Evolutionary conservation across 2,797 vertebrate genomes (phyloP).

Genomic region (Cygnus olor): DNA sequence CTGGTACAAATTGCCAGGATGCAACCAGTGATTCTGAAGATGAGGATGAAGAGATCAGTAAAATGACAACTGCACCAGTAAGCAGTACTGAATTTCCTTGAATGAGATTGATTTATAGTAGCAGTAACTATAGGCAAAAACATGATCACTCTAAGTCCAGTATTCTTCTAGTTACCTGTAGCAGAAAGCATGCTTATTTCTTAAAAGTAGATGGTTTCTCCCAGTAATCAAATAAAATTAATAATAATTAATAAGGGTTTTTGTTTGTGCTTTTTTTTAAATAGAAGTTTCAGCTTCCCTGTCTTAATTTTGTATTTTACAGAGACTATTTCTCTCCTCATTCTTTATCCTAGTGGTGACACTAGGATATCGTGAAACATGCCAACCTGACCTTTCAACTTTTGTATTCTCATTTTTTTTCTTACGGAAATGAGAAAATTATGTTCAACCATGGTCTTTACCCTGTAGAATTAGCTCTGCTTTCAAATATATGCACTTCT

Average conservation of each 20-base stretch:
- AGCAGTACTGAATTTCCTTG: constrained; percentile 18
- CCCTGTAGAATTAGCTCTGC: background rate
- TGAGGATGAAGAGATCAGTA: constrained; percentile 85
- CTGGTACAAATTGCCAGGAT: constrained; percentile 81
- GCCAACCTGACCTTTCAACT: background rate
- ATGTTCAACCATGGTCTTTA: background rate
- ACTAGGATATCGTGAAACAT: background rate
- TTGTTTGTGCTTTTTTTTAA: background rate
- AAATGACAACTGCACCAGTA: constrained; percentile 81
- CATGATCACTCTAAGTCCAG: accelerated
- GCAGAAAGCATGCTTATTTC: background rate
- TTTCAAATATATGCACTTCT: background rate
- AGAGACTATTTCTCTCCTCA: background rate
- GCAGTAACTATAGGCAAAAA: background rate
- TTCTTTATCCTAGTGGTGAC: background rate
- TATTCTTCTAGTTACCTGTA: background rate
- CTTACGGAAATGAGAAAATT: background rate
- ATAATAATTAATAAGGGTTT: background rate
- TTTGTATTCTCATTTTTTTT: background rate
- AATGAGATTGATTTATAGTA: background rate
- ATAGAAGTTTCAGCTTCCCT: background rate
- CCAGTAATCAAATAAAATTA: background rate
- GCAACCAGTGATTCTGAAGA: constrained; percentile 93
- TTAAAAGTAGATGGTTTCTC: background rate
- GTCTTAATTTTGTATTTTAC: background rate